Evolutionary conservation across 2,888 invertebrate genomes (phyloP).

Genomic region (Platynereis dumerilii): DNA sequence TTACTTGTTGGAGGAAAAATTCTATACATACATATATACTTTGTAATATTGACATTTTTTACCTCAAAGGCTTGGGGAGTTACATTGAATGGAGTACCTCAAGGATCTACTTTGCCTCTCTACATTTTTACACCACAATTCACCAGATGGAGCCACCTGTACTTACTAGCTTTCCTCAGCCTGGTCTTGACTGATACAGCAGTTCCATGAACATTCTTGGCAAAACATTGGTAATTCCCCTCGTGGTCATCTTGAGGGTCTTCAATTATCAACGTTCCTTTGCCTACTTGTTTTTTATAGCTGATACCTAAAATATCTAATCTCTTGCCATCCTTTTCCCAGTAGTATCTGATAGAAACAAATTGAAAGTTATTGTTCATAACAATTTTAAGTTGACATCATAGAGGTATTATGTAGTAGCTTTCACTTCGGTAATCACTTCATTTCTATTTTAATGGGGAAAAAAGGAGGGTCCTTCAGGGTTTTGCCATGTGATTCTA

Average conservation of each 20-base stretch:
- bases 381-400: too few species aligned
- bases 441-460: background rate
- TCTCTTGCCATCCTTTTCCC: conserved; percentile 27
- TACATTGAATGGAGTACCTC: too few species aligned
- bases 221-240: conserved; percentile 37
- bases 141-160: too few species aligned
- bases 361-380: too few species aligned
- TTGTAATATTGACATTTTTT: too few species aligned
- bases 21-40: too few species aligned
- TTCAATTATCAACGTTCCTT: conserved; percentile 26
- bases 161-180: conserved; percentile 34
- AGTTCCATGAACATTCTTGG: conserved; percentile 32
- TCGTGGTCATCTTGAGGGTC: conserved; percentile 21
- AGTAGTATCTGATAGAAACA: conserved; percentile 26
- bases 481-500: too few species aligned
- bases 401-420: too few species aligned
- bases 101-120: too few species aligned
- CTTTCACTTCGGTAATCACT: background rate
- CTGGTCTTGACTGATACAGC: conserved; percentile 31
- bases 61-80: too few species aligned
- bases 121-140: too few species aligned
- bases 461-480: background rate
- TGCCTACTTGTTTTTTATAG: conserved; percentile 12
- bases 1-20: too few species aligned
- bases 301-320: background rate